Conservation (phyloP, 2,113 vertebrate genomes). For the Hypanus sabinus region DNA sequence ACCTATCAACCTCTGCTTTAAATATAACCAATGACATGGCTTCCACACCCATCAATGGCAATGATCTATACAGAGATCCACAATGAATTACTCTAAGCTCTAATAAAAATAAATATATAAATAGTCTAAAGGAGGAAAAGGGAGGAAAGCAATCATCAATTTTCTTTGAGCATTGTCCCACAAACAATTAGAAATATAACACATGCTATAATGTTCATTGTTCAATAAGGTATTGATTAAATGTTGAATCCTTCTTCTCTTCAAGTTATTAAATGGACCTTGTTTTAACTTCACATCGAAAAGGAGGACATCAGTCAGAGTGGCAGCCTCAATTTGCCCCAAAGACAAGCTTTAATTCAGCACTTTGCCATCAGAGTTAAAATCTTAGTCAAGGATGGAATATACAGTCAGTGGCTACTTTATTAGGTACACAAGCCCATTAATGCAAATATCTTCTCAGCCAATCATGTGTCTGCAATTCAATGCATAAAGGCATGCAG, state of each 20-base stretch:
- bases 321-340: neutral
- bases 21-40: too few species aligned
- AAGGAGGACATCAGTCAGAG: neutral
- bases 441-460: too few species aligned
- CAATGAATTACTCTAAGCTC: too few species aligned
- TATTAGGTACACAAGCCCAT: too few species aligned
- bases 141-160: neutral
- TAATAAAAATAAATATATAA: too few species aligned
- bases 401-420: neutral
- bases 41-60: too few species aligned
- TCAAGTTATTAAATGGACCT: neutral
- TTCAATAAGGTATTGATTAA: neutral
- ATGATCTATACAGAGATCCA: too few species aligned
- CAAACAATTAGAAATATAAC: neutral
- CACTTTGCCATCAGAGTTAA: neutral
- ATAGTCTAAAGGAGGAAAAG: too few species aligned
- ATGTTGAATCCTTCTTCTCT: too few species aligned
- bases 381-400: neutral
- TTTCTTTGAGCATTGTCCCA: neutral
- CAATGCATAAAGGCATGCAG: too few species aligned
- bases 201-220: neutral
- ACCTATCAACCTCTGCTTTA: too few species aligned
- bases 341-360: neutral
- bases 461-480: too few species aligned
- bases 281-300: neutral